These are phyloP conservation scores for Passerina amoena DNA, from an alignment of 2,113 vertebrate species.

Conservation along the genomic window DNA sequence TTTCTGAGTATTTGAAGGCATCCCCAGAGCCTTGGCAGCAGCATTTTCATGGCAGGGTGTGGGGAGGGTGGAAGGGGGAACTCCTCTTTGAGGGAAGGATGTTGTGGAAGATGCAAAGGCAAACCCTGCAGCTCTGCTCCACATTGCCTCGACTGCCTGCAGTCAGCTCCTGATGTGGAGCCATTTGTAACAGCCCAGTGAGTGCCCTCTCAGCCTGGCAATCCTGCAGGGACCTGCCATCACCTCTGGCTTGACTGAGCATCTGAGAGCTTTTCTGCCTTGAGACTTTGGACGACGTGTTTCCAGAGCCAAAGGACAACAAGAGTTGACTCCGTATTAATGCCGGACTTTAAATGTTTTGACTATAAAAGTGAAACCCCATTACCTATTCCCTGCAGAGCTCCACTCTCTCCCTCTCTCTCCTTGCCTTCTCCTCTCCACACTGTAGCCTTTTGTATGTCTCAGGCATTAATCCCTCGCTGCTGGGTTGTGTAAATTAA, in stretches of 20 bases:
- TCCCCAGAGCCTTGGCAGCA: background rate
- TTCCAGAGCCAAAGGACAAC: conserved; percentile 44
- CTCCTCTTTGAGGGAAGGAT: background rate
- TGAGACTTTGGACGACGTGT: background rate
- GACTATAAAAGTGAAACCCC: conserved; percentile 52
- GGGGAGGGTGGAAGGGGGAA: background rate
- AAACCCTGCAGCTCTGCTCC: background rate
- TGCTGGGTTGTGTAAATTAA: conserved; percentile 76
- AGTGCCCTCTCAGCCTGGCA: background rate
- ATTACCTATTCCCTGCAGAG: conserved; percentile 60
- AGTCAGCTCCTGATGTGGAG: background rate
- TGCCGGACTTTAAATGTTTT: conserved; percentile 64
- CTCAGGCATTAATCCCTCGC: conserved; percentile 66
- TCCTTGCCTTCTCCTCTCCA: conserved; percentile 13
- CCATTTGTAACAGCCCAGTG: background rate
- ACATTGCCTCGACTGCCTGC: fast-evolving
- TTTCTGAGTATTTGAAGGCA: background rate
- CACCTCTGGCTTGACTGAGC: background rate
- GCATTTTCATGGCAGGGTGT: fast-evolving
- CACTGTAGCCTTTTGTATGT: conserved; percentile 60
- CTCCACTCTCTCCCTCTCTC: background rate
- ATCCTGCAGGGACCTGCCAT: background rate
- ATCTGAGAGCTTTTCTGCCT: background rate
- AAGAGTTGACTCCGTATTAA: conserved; percentile 14
- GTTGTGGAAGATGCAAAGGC: background rate